Conservation (phyloP, 2,113 vertebrate species). For the Excalfactoria chinensis region DNA sequence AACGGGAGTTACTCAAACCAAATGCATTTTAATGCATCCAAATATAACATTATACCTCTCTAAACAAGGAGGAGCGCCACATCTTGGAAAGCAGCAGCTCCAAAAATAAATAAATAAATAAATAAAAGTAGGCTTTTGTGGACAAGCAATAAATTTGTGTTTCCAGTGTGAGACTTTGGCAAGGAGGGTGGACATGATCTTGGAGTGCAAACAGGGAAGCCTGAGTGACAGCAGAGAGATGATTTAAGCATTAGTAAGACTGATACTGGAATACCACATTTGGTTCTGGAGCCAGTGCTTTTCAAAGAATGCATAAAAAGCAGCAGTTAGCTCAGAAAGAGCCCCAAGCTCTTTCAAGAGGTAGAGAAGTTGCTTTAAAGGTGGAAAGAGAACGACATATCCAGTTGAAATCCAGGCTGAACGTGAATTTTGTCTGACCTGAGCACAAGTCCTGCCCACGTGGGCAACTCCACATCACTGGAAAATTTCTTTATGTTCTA, state of each 20-base stretch:
- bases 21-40: conserved; percentile 23
- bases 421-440: neutral
- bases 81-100: neutral
- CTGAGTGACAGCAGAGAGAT: neutral
- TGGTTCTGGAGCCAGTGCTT: neutral
- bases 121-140: neutral
- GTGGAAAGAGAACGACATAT: neutral
- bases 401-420: neutral
- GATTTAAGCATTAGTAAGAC: neutral
- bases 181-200: neutral
- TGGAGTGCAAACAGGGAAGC: neutral
- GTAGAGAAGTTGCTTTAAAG: neutral
- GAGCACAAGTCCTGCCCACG: neutral
- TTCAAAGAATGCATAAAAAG: neutral
- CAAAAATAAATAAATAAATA: neutral
- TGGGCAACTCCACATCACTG: neutral
- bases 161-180: neutral
- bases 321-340: neutral
- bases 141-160: neutral
- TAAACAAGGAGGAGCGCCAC: neutral
- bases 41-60: neutral
- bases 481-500: neutral
- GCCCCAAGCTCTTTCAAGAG: neutral
- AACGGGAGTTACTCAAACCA: neutral
- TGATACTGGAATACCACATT: neutral